Percentiles rank a stretch among this genome's conserved stretches.
Conservation (phyloP, 2,888 invertebrate genomes). For the Stomorhina lunata region DNA sequence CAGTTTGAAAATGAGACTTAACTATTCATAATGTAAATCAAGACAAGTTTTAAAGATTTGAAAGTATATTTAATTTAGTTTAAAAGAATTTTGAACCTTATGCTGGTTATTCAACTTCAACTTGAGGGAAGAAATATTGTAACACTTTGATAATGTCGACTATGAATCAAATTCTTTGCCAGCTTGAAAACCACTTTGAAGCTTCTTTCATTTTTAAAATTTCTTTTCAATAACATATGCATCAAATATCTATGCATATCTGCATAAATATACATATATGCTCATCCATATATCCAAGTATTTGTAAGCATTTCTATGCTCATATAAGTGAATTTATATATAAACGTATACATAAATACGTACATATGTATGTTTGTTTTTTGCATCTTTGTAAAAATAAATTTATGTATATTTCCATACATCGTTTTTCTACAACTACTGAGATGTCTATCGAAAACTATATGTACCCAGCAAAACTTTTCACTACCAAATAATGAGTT, state of each 20-base stretch:
- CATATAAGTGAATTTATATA: background rate
- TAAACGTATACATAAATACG: background rate
- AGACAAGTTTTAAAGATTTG: no score
- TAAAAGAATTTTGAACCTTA: no score
- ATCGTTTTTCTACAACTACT: background rate
- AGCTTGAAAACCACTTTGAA: background rate
- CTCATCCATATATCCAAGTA: no score
- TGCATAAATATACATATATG: conserved; percentile 2
- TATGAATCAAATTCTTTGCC: background rate
- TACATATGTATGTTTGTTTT: conserved; percentile 7
- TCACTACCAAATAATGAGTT: no score
- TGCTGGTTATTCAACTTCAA: no score
- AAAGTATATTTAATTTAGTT: no score
- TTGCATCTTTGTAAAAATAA: conserved; percentile 40
- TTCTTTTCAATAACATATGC: conserved; percentile 7
- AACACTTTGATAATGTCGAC: no score
- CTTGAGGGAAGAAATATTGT: no score
- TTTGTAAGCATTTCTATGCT: no score
- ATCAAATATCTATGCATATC: background rate
- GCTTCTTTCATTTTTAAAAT: background rate
- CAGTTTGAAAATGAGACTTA: background rate
- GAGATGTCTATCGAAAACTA: conserved; percentile 46
- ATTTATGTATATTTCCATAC: conserved; percentile 42
- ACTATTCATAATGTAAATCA: no score
- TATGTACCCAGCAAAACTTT: no score